Conservation (phyloP, 2,888 invertebrate species). For the Acanthococcus lagerstroemiae region DNA sequence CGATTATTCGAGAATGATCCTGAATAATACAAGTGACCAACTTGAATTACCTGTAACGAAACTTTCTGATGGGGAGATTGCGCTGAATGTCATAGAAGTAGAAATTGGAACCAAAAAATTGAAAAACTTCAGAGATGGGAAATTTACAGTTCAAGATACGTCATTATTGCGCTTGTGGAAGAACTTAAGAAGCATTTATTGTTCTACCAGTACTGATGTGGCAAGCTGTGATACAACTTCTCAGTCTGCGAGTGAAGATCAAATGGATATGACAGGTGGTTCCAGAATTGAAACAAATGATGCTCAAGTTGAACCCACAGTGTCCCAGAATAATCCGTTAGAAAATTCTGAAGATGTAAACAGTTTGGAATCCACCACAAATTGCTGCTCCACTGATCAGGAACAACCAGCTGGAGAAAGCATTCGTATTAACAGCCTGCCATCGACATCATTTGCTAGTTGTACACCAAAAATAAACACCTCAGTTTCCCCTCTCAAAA, state of each 20-base stretch:
- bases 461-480: background rate
- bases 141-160: background rate
- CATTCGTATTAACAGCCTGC: background rate
- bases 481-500: background rate
- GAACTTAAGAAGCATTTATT: no score
- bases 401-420: background rate
- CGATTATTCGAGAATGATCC: background rate
- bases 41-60: no score
- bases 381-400: background rate
- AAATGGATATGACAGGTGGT: background rate
- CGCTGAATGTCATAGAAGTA: background rate
- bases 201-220: no score
- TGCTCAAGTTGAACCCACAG: background rate
- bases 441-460: background rate
- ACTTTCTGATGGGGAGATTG: background rate
- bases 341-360: background rate
- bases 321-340: background rate
- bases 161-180: no score
- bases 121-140: background rate
- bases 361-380: background rate
- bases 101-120: background rate
- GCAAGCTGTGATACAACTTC: no score
- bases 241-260: background rate
- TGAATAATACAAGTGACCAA: no score
- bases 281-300: background rate